A percentile compares a stretch with the other conserved stretches of the same genome.
These are phyloP conservation scores for Onychomys arenicola DNA, from an alignment of 2,797 vertebrate species.

Conservation along the genomic window DNA sequence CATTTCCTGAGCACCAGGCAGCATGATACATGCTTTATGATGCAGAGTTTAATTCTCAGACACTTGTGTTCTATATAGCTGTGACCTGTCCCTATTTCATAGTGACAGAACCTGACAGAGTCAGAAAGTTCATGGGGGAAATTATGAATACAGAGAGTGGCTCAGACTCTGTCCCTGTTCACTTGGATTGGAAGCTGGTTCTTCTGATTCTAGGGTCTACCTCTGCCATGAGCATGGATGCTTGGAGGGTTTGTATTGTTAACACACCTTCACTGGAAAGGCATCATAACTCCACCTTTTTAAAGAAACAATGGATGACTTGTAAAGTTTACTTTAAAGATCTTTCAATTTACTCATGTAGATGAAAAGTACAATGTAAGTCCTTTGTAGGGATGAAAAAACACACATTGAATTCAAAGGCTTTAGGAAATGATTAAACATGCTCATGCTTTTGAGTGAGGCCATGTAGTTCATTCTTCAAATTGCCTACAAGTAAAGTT, in stretches of 20 bases:
- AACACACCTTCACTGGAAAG: neutral
- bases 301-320: neutral
- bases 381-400: too few species aligned
- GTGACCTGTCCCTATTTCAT: neutral
- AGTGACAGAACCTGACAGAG: neutral
- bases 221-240: too few species aligned
- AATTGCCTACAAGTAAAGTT: too few species aligned
- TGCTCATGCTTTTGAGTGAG: neutral
- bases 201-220: neutral
- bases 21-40: neutral
- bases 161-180: neutral
- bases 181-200: neutral
- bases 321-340: too few species aligned
- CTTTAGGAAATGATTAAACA: neutral
- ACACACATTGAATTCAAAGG: neutral
- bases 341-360: too few species aligned
- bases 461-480: neutral
- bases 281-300: neutral
- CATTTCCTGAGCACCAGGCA: neutral
- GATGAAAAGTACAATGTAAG: too few species aligned
- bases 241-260: neutral
- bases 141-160: neutral
- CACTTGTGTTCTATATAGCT: neutral
- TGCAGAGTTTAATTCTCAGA: neutral
- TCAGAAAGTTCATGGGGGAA: too few species aligned